phyloP scores from a whole-genome alignment of 1,140 invertebrate genomes.

The Eurosta solidaginis region DNA sequence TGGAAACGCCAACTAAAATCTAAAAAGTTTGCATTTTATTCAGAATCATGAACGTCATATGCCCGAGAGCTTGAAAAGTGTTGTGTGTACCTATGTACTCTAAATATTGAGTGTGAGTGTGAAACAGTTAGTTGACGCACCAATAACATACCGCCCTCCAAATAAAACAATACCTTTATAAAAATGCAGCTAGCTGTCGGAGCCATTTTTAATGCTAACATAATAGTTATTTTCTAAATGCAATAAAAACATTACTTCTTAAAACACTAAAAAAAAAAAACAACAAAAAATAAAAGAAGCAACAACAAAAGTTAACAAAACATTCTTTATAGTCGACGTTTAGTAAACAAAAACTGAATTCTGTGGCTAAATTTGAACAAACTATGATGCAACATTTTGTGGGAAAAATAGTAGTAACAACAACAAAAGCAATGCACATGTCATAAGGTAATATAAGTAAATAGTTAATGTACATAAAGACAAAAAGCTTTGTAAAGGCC shows the following conservation, averaged over 20 bases:
- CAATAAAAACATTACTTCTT: too few species aligned
- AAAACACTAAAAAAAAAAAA: too few species aligned
- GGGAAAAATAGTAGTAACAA: too few species aligned
- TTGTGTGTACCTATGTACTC: too few species aligned
- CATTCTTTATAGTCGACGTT: background rate
- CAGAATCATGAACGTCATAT: background rate
- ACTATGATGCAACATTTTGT: background rate
- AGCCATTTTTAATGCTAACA: background rate
- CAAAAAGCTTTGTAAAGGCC: too few species aligned
- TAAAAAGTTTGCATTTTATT: slow-evolving; percentile 1
- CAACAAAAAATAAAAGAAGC: background rate
- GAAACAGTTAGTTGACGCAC: background rate
- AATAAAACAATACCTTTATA: background rate
- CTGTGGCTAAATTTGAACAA: background rate
- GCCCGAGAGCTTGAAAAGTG: background rate
- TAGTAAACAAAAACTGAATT: background rate
- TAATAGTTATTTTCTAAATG: background rate
- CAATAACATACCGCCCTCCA: background rate
- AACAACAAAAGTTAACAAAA: background rate
- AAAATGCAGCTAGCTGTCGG: background rate
- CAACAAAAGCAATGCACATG: too few species aligned
- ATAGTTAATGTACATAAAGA: too few species aligned
- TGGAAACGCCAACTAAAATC: background rate
- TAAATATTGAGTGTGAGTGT: too few species aligned
- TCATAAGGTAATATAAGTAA: too few species aligned